Evolutionary conservation across 2,888 invertebrate genomes (phyloP).

Genomic region (Mythimna vitellina): DNA sequence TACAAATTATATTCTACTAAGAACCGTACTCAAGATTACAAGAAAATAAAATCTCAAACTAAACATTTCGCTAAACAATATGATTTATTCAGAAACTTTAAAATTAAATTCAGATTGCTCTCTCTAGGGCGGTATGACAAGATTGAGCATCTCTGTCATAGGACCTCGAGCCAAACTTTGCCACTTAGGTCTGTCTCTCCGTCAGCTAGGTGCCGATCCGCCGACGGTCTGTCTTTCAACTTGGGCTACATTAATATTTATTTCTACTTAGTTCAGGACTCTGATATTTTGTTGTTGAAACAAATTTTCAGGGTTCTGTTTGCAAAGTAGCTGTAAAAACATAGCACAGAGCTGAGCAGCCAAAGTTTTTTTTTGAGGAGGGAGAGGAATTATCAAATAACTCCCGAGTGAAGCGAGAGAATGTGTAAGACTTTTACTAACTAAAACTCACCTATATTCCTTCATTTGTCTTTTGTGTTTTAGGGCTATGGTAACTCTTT

Average conservation of each 20-base stretch:
- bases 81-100: constrained; percentile 53
- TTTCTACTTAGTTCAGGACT: constrained; percentile 59
- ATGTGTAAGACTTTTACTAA: too few relatives aligned
- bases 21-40: constrained; percentile 6
- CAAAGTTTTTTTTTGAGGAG: too few relatives aligned
- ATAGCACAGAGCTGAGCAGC: not conserved
- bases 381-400: too few relatives aligned
- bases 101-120: constrained; percentile 55
- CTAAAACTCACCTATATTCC: too few relatives aligned
- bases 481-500: too few relatives aligned
- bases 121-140: constrained; percentile 27
- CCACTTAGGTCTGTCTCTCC: constrained; percentile 60
- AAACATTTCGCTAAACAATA: constrained; percentile 30
- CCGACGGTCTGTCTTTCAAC: constrained; percentile 50
- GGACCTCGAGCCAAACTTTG: constrained; percentile 39
- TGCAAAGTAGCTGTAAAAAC: not conserved
- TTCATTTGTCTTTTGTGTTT: too few relatives aligned
- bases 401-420: too few relatives aligned
- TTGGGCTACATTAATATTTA: constrained; percentile 70
- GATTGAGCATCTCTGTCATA: constrained; percentile 51
- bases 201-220: constrained; percentile 63
- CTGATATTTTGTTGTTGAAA: constrained; percentile 21
- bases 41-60: constrained; percentile 24
- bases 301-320: constrained; percentile 2
- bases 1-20: not conserved